These are phyloP conservation scores for Pogonocherus hispidulus DNA, from an alignment of 2,888 invertebrate genomes.

Conservation along the genomic window DNA sequence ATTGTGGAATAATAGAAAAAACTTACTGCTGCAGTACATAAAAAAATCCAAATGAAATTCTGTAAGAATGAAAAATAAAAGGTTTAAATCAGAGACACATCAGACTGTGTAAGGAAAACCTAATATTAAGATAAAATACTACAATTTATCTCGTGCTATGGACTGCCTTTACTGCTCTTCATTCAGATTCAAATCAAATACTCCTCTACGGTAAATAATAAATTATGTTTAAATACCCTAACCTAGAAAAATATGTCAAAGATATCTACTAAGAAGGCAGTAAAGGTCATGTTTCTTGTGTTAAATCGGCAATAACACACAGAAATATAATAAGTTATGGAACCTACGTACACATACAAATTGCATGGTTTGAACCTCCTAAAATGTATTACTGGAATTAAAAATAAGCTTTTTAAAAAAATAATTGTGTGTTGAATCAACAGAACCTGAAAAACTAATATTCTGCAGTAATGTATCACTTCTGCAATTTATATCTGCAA, in stretches of 20 bases:
- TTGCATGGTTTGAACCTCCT: constrained; percentile 25
- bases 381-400: constrained; percentile 20
- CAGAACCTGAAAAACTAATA: neutral
- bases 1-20: no score
- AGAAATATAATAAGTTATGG: constrained; percentile 20
- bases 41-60: neutral
- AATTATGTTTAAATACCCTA: constrained; percentile 33
- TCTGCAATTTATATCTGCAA: constrained; percentile 31
- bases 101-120: constrained; percentile 18
- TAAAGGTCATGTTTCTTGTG: constrained; percentile 22
- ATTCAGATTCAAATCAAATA: constrained; percentile 16
- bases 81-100: neutral
- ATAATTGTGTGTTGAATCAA: neutral
- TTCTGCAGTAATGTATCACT: neutral
- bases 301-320: constrained; percentile 21
- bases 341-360: constrained; percentile 25
- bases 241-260: constrained; percentile 30
- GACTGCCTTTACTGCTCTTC: constrained; percentile 32
- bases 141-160: constrained; percentile 32
- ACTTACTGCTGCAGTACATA: no score
- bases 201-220: constrained; percentile 17
- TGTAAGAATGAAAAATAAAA: neutral
- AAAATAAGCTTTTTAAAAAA: constrained; percentile 11
- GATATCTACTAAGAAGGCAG: constrained; percentile 28
- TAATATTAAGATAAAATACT: constrained; percentile 26